These are phyloP conservation scores for Palythoa caribaeorum DNA, from an alignment of 92 coral and sea anemone species.

Conservation along the genomic window DNA sequence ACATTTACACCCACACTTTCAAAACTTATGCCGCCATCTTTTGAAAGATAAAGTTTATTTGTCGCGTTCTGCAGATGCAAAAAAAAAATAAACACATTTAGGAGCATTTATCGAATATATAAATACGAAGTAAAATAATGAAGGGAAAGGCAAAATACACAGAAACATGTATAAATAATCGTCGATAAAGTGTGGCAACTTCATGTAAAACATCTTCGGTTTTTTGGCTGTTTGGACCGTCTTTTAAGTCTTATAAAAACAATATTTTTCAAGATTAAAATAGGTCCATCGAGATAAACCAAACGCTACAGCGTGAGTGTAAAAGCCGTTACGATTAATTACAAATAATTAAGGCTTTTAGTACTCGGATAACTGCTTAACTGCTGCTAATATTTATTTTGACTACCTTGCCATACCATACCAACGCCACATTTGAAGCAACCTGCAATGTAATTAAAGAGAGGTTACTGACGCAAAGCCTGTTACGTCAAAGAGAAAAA, in stretches of 20 bases:
- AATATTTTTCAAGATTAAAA: too few relatives aligned
- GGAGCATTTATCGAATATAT: background rate
- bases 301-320: background rate
- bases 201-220: too few relatives aligned
- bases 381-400: background rate
- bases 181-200: too few relatives aligned
- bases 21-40: slow-evolving; percentile 35
- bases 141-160: background rate
- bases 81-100: background rate
- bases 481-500: too few relatives aligned
- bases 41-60: slow-evolving; percentile 23
- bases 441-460: background rate
- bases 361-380: background rate
- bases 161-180: too few relatives aligned
- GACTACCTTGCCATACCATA: slow-evolving; percentile 41
- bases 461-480: background rate
- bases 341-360: background rate
- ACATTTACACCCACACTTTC: background rate
- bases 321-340: background rate
- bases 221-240: too few relatives aligned
- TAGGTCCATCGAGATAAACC: too few relatives aligned
- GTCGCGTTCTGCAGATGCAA: slow-evolving; percentile 23
- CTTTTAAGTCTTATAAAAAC: too few relatives aligned
- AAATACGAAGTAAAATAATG: background rate
- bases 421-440: slow-evolving; percentile 34